These are phyloP conservation scores for Andrena minutula DNA, from an alignment of 2,888 invertebrate species.

Conservation along the genomic window DNA sequence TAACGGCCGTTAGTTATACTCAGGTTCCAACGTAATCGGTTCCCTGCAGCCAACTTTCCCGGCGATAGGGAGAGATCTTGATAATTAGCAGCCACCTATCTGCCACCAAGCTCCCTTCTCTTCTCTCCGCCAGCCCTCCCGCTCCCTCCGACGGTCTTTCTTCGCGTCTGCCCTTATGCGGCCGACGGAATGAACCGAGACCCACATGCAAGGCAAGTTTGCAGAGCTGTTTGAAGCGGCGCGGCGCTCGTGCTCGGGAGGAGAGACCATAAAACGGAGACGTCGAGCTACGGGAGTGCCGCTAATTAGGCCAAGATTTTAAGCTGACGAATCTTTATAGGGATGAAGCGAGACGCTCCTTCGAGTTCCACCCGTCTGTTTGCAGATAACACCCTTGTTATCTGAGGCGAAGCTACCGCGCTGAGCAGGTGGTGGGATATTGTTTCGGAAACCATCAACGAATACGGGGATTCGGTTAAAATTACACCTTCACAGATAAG, in stretches of 20 bases:
- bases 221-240: slow-evolving; percentile 49
- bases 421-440: slow-evolving; percentile 8
- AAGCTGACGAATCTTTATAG: slow-evolving; percentile 63
- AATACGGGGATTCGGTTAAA: background rate
- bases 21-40: slow-evolving; percentile 75
- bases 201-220: slow-evolving; percentile 68
- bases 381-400: slow-evolving; percentile 51
- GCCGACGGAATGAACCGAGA: slow-evolving; percentile 67
- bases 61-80: slow-evolving; percentile 74
- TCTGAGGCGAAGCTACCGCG: slow-evolving; percentile 32
- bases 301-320: slow-evolving; percentile 73
- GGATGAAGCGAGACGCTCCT: slow-evolving; percentile 12
- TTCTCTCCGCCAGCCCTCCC: background rate
- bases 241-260: slow-evolving; percentile 31
- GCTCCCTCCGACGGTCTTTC: background rate
- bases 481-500: slow-evolving; percentile 7
- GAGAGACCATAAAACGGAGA: slow-evolving; percentile 57
- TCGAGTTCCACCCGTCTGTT: slow-evolving; percentile 38
- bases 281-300: slow-evolving; percentile 37
- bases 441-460: slow-evolving; percentile 4
- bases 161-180: slow-evolving; percentile 26
- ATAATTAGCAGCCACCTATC: slow-evolving; percentile 76
- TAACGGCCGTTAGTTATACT: slow-evolving; percentile 73
- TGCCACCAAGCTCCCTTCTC: slow-evolving; percentile 17
- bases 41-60: slow-evolving; percentile 73